phyloP scores from a whole-genome alignment of 2,888 invertebrate genomes.

The Aleiodes alternator region DNA sequence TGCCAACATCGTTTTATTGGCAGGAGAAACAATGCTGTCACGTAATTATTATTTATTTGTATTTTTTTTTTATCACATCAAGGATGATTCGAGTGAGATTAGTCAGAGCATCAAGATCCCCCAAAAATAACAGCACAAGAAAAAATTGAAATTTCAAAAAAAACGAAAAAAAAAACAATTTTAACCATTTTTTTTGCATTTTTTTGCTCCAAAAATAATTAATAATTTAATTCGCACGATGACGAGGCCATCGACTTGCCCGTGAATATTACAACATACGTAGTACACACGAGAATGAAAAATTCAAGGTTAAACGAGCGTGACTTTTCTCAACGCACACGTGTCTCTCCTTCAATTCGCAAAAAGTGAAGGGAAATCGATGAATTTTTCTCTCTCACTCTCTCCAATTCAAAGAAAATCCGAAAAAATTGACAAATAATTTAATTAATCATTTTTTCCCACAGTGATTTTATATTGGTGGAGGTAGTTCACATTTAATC shows the following conservation, averaged over 20 bases:
- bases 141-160: not conserved
- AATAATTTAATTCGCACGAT: not conserved
- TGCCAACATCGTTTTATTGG: constrained; percentile 30
- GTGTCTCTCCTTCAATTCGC: constrained; percentile 11
- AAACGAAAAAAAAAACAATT: too few relatives aligned
- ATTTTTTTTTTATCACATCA: not conserved
- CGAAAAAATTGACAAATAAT: not conserved
- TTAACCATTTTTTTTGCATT: too few relatives aligned
- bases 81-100: constrained; percentile 13
- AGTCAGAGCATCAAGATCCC: not conserved
- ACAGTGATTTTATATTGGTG: too few relatives aligned
- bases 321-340: constrained; percentile 27
- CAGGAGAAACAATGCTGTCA: constrained; percentile 33
- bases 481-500: too few relatives aligned
- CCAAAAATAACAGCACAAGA: not conserved
- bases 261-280: constrained; percentile 26
- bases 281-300: constrained; percentile 25
- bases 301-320: constrained; percentile 31
- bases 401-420: constrained; percentile 5
- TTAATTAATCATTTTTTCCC: not conserved
- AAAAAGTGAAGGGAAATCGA: constrained; percentile 13
- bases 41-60: constrained; percentile 25
- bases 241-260: constrained; percentile 38
- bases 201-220: not conserved
- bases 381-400: not conserved